A percentile compares a stretch with the other conserved stretches of the same genome.
phyloP scores from a whole-genome alignment of 2,888 invertebrate species.

The Himalopsyche anomala region DNA sequence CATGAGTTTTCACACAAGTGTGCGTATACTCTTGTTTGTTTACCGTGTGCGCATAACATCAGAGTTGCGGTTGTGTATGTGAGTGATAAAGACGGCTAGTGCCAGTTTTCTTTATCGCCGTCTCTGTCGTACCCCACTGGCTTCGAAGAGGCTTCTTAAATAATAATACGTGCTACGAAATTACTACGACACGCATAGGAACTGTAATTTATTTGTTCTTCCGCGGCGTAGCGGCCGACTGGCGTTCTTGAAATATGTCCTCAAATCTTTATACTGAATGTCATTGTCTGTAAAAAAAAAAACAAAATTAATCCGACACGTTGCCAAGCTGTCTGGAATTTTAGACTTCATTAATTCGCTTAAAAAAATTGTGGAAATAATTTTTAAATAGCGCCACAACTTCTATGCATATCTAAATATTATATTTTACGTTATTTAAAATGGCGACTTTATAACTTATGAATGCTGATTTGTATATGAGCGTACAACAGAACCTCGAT shows the following conservation, averaged over 20 bases:
- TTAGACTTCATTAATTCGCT: not conserved
- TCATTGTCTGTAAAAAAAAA: slow-evolving; percentile 2
- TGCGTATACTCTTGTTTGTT: slow-evolving; percentile 38
- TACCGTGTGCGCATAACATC: slow-evolving; percentile 7
- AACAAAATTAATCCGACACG: not conserved
- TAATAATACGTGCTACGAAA: slow-evolving; percentile 37
- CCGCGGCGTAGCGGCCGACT: slow-evolving; percentile 2
- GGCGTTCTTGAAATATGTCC: slow-evolving; percentile 28
- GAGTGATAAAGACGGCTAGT: slow-evolving; percentile 4
- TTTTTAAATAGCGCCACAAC: too few relatives aligned
- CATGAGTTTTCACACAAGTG: not conserved
- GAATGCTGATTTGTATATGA: too few relatives aligned
- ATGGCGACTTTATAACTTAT: too few relatives aligned
- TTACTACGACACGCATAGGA: slow-evolving; percentile 40
- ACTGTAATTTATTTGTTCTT: slow-evolving; percentile 26
- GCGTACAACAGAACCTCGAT: too few relatives aligned
- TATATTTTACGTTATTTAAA: too few relatives aligned
- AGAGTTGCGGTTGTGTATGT: not conserved
- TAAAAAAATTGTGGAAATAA: too few relatives aligned
- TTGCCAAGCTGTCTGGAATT: slow-evolving; percentile 1
- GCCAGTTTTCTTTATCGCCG: slow-evolving; percentile 21
- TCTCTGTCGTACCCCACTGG: slow-evolving; percentile 3
- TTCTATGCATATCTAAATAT: too few relatives aligned
- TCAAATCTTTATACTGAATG: slow-evolving; percentile 28
- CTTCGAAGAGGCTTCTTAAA: slow-evolving; percentile 35